A percentile compares a stretch with the other conserved stretches of the same genome.
These are phyloP conservation scores for Eira barbara DNA, from an alignment of 2,113 vertebrate species.

Conservation along the genomic window DNA sequence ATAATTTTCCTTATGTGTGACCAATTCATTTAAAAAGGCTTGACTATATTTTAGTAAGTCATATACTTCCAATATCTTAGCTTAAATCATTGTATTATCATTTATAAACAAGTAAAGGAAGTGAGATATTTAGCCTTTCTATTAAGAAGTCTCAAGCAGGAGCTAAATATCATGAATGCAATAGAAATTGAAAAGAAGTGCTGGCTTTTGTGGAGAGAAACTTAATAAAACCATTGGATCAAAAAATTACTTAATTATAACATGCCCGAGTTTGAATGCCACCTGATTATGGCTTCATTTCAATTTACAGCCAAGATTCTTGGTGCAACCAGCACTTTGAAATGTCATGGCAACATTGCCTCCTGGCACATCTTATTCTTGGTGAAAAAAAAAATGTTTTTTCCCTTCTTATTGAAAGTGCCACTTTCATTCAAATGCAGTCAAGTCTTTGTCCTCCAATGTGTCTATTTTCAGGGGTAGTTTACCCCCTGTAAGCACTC, in stretches of 20 bases:
- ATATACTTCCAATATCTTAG: neutral
- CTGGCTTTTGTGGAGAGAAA: constrained; percentile 51
- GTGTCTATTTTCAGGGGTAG: constrained; percentile 13
- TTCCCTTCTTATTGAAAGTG: neutral
- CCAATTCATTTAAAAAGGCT: neutral
- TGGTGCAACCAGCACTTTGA: constrained; percentile 43
- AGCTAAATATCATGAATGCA: constrained; percentile 18
- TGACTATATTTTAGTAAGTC: neutral
- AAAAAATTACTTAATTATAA: constrained; percentile 71
- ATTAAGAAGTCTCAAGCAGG: neutral
- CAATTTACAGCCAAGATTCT: constrained; percentile 36
- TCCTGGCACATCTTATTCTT: constrained; percentile 22
- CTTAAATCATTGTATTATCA: neutral
- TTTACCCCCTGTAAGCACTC: neutral
- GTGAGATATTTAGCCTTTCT: neutral
- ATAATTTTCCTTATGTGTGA: neutral
- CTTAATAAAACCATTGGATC: constrained; percentile 54
- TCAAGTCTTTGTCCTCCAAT: neutral
- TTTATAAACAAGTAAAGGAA: constrained; percentile 30
- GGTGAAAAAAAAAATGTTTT: neutral
- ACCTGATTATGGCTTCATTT: constrained; percentile 46
- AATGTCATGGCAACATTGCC: constrained; percentile 59
- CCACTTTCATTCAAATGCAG: constrained; percentile 12
- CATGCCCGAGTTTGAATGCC: constrained; percentile 34
- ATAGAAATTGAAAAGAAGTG: neutral